These are phyloP conservation scores for Eonycteris spelaea DNA, from an alignment of 2,113 vertebrate genomes.

Conservation along the genomic window DNA sequence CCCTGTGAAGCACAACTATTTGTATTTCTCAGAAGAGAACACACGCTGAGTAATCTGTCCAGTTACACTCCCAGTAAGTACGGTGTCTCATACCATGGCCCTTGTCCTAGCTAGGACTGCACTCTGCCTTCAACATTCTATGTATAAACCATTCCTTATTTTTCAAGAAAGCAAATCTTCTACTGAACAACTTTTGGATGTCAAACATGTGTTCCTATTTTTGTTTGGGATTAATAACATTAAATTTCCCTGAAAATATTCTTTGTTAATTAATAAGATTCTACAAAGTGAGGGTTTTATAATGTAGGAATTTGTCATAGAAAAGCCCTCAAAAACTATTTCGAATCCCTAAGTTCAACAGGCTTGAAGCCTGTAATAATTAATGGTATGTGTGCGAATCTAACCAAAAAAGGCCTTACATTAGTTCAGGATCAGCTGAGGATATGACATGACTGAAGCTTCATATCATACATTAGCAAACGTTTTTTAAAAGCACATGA, in stretches of 20 bases:
- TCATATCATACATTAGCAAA: neutral
- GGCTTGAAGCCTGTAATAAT: neutral
- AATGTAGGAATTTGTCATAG: neutral
- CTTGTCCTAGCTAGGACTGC: neutral
- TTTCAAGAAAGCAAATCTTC: neutral
- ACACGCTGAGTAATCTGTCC: neutral
- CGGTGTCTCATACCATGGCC: neutral
- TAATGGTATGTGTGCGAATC: neutral
- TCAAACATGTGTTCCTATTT: neutral
- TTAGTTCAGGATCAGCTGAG: neutral
- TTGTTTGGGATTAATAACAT: constrained; percentile 3
- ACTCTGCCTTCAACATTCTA: neutral
- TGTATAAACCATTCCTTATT: neutral
- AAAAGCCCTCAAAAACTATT: neutral
- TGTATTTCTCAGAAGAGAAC: neutral
- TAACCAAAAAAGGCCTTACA: neutral
- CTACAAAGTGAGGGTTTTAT: neutral
- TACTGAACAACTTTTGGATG: neutral
- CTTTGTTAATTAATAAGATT: constrained; percentile 7
- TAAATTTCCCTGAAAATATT: constrained; percentile 35
- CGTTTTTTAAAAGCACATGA: neutral
- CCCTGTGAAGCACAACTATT: neutral
- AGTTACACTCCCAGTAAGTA: neutral
- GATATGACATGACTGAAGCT: neutral
- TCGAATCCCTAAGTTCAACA: neutral